Percentiles rank a stretch among this genome's conserved stretches.
Conservation (phyloP, 2,113 vertebrate species). For the Neolamprologus sp. region DNA sequence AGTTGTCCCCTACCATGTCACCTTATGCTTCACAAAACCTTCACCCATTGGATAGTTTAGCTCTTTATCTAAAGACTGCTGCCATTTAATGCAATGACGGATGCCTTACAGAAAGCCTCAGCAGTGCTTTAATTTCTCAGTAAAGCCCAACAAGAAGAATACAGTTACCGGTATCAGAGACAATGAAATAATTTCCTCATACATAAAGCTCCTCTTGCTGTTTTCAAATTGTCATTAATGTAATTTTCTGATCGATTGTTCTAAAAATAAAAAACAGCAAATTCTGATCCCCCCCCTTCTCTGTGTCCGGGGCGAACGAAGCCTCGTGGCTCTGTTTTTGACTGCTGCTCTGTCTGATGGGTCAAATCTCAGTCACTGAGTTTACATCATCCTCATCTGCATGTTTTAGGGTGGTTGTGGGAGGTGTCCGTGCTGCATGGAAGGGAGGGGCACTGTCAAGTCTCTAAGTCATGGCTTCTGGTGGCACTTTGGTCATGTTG, state of each 20-base stretch:
- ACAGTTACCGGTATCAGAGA: background rate
- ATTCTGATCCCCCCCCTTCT: background rate
- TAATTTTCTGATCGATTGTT: background rate
- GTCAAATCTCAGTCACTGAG: background rate
- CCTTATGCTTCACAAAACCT: background rate
- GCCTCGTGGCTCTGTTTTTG: background rate
- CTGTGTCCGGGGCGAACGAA: background rate
- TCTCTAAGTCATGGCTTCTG: background rate
- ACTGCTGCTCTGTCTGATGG: background rate
- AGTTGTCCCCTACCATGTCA: slow-evolving; percentile 14
- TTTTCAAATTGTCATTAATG: background rate
- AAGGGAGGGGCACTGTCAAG: background rate
- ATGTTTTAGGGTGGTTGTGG: background rate
- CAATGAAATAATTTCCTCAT: background rate
- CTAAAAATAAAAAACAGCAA: background rate
- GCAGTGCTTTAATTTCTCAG: background rate
- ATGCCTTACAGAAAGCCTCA: background rate
- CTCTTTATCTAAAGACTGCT: background rate
- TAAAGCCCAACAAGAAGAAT: background rate
- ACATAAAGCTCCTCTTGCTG: background rate
- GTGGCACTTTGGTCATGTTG: background rate
- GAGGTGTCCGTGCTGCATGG: background rate
- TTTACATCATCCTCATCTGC: background rate
- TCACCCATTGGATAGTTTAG: background rate
- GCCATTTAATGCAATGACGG: background rate